Base-by-base conservation (phyloP, 1,140 invertebrate genomes). In the Leptopilina clavipes region DNA sequence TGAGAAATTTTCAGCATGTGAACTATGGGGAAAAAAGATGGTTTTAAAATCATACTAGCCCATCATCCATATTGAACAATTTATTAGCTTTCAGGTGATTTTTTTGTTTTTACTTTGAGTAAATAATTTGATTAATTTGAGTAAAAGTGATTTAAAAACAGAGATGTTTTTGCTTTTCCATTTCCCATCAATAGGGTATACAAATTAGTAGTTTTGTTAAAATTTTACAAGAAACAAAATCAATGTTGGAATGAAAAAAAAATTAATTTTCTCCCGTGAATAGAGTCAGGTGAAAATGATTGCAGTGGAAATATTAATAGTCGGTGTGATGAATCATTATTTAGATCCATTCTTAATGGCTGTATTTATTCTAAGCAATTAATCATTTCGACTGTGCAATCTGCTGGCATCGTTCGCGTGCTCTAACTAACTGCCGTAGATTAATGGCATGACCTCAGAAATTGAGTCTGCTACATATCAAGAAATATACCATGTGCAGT, bases 251-350 rank as follows among this genome's bases (percentile, higher is more conserved):
- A 48, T 25, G 19, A 18, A 14, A n/a, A 22, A 31, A 31, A 65
- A 25, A 65, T 65, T 65, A 65, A 65, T 31, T 65, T 31, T 31
- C 59, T 1, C n/a, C 14, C 3, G 11, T 7, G 22, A 22, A 65
- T 65, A 18, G 12, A 65, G 59, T 25, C 14, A 22, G 1, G 59
- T 37, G 59, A 65, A n/a, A 65, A 65, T 31, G 25, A 65, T 65
- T 65, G 76, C 76, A 78, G 75, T 79, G 22, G 71, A 79, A 81
- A 83, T 83, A 81, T 83, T 79, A 83, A 81, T 81, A 79, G 77
- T 70, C 59, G 72, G 74, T 71, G 75, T 81, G 78, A 83, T 81
- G 79, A 77, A 79, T 83, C 81, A 80, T 82, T 82, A 82, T 82
- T 82, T 80, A 79, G 79, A 82, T 82, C 78, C 79, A 80, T 80